Percentiles rank a stretch among this genome's conserved stretches.
These are phyloP conservation scores for Lucinisca nassula DNA, from an alignment of 2,888 invertebrate genomes.

Conservation along the genomic window DNA sequence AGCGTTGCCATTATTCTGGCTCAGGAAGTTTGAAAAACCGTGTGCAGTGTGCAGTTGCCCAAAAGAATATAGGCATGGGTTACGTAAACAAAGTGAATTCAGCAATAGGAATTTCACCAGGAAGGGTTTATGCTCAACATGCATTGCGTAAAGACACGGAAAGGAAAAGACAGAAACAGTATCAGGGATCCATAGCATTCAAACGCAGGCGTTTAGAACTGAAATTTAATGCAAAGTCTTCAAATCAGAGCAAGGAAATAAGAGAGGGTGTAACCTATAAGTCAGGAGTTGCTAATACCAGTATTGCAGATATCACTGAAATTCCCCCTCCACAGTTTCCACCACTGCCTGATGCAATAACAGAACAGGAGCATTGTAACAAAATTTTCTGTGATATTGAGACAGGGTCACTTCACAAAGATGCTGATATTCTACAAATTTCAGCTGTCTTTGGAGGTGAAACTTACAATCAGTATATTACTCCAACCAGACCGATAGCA, in stretches of 20 bases:
- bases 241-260: not conserved
- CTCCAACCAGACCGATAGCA: no score
- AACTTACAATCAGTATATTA: no score
- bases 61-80: not conserved
- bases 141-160: conserved; percentile 27
- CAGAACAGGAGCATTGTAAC: not conserved
- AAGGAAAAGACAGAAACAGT: conserved; percentile 23
- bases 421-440: no score
- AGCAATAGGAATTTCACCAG: conserved; percentile 35
- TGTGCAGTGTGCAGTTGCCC: no score
- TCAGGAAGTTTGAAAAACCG: no score
- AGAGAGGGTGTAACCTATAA: no score
- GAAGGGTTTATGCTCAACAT: conserved; percentile 25
- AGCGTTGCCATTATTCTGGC: no score
- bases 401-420: conserved; percentile 31
- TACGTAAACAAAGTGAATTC: conserved; percentile 29
- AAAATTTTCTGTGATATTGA: conserved; percentile 49
- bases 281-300: not conserved
- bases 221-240: conserved; percentile 20
- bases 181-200: conserved; percentile 25
- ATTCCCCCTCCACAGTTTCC: not conserved
- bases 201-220: conserved; percentile 28
- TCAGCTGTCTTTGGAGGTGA: no score
- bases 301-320: conserved; percentile 1
- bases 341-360: not conserved